Evolutionary conservation across 2,113 vertebrate genomes (phyloP).

Genomic region (Pangasianodon hypophthalmus): DNA sequence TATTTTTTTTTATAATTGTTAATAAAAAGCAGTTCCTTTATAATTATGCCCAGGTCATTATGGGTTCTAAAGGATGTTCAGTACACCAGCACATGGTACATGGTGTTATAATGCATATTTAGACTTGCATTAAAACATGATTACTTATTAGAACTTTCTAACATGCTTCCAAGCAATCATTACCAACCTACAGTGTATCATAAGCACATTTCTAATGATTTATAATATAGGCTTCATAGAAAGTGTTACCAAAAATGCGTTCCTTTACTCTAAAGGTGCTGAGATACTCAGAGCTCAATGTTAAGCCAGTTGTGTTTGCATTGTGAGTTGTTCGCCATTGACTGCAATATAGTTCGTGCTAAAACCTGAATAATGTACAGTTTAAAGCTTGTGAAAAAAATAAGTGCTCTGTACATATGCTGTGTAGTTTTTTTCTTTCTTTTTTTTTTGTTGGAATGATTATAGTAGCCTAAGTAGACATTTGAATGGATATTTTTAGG

Average conservation of each 20-base stretch:
- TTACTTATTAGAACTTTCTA: background rate
- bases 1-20: background rate
- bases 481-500: constrained; percentile 29
- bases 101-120: background rate
- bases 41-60: background rate
- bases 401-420: background rate
- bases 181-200: background rate
- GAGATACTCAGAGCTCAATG: background rate
- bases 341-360: background rate
- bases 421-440: background rate
- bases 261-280: constrained; percentile 20
- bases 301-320: constrained; percentile 12
- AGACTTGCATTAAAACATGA: background rate
- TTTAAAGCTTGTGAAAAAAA: background rate
- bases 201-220: background rate
- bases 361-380: constrained; percentile 18
- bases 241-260: background rate
- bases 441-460: background rate
- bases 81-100: background rate
- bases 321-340: background rate
- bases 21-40: background rate
- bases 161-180: background rate
- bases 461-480: constrained; percentile 34
- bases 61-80: background rate
- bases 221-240: background rate